phyloP scores from a whole-genome alignment of 2,797 vertebrate genomes.

The Peromyscus attwateri region DNA sequence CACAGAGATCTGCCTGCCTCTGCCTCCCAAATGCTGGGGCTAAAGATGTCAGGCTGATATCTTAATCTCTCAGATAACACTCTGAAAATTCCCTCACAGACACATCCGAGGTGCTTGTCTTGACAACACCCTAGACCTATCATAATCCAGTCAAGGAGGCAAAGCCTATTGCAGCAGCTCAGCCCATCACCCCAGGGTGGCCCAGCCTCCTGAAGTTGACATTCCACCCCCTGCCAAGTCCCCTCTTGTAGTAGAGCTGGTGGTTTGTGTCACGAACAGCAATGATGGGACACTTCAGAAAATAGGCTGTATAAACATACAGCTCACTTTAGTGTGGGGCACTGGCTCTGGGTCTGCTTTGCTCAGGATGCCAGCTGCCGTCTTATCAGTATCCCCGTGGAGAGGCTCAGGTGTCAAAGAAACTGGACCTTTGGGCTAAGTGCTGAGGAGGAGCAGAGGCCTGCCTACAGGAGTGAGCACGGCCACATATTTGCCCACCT shows the following conservation, averaged over 20 bases:
- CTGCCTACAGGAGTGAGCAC: background rate
- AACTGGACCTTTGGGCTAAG: background rate
- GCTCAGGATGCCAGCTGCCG: background rate
- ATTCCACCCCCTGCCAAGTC: too few species aligned
- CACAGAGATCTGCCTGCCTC: background rate
- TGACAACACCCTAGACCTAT: background rate
- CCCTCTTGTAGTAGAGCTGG: background rate
- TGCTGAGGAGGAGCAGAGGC: background rate
- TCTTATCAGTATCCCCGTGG: accelerated
- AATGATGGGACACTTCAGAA: background rate
- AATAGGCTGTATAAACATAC: background rate
- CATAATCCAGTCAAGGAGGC: background rate
- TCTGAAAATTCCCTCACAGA: background rate
- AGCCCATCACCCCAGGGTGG: background rate
- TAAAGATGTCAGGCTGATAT: background rate
- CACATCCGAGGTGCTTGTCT: background rate
- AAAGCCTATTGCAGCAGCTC: background rate
- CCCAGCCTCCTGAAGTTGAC: background rate
- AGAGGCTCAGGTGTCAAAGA: accelerated
- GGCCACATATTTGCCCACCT: background rate
- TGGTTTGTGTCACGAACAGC: background rate
- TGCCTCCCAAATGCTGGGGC: background rate
- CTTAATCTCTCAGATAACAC: background rate
- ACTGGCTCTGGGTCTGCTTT: background rate
- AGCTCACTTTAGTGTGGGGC: background rate